Evolutionary conservation across 2,888 invertebrate genomes (phyloP), one percentile per base, ranked within the genome.

Genomic region (Dryobotodes eremita): DNA sequence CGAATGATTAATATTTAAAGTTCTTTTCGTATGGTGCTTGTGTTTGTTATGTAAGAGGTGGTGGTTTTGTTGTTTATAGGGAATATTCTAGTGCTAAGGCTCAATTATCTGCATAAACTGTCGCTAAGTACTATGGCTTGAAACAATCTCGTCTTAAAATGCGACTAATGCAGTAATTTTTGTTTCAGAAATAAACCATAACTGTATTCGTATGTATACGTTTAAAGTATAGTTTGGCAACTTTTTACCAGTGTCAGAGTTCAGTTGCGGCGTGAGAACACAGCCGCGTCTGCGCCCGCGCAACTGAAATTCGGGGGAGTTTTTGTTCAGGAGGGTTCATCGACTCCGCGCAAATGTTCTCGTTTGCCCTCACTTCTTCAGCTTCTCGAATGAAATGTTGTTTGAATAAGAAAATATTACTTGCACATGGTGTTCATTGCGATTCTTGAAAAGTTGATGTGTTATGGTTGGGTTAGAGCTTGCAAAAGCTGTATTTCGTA

Each of bases 301-400:
- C 86, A 72, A 86, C 87, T 96, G 96, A 95, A 96, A 95, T 91
- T 92, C 94, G 93, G 95, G 96, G 96, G 96, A 95, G 94, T 95
- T 96, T 96, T 96, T 96, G 92, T 96, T 94, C 93, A 94, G 93
- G 89, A 90, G 90, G 90, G 96, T 95, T 96, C 96, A 96, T 92
- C 93, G 96, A 94, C 96, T 91, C 79, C 86, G 85, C 92, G 93
- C 93, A 92, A 93, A 93, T 92, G 94, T 90, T 91, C 80, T 80
- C 84, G 84, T 89, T 88, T 86, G 82, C 85, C 88, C 87, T 88
- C 89, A 82, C 77, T 42, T 42, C 17, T 73, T 61, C 82, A 79
- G 82, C 84, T 82, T 75, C 55, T 65, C 78, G 55, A 69, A 82
- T 78, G 64, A 83, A 84, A 85, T 72, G 55, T 71, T 84, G 80